Evolutionary conservation across 2,113 vertebrate genomes (phyloP), one percentile per base, ranked within the genome.

Genomic region (Tapirus terrestris): DNA sequence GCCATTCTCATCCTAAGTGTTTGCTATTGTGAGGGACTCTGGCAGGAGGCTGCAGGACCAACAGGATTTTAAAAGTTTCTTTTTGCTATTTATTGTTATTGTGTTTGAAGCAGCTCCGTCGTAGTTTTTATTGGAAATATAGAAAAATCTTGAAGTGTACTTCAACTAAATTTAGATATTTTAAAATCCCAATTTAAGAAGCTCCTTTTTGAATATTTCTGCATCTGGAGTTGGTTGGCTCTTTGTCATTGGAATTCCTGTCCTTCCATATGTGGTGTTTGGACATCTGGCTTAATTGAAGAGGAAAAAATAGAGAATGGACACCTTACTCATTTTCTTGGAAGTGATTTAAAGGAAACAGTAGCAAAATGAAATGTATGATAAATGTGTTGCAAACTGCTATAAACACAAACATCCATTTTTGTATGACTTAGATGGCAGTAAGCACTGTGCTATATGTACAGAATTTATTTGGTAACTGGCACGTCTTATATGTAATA

Each of bases 21-120:
- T 98, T 98, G 99, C 99, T 99, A 99, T 99, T 99, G 99, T 99
- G 98, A 99, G 98, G 97, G 98, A 98, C 98, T 99, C 98, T 99
- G 99, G 99, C 99, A 99, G 98, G 98, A 99, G 99, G 98, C 99
- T 99, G 99, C 99, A 99, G 99, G 96, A 99, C 99, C 99, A 99
- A 98, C 96, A 99, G 98, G 98, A 98, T 98, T 98, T 98, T 98
- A 86, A 48, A 98, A 98, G 97, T 98, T 98, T 98, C 95, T 97
- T 95, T 97, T 95, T 96, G 91, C 84, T 96, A 72, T 90, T 98
- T 98, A 97, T 97, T 97, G 97, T 97, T 91, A 79, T 45, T 92
- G 81, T 70, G 87, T 90, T 94, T 81, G 85, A 96, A 97, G 89
- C 96, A 97, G 87, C 97, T 98, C 96, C 82, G 94, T 94, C 97